Evolutionary conservation across 2,888 invertebrate genomes (phyloP).

Genomic region (Drosophila stalkeri): DNA sequence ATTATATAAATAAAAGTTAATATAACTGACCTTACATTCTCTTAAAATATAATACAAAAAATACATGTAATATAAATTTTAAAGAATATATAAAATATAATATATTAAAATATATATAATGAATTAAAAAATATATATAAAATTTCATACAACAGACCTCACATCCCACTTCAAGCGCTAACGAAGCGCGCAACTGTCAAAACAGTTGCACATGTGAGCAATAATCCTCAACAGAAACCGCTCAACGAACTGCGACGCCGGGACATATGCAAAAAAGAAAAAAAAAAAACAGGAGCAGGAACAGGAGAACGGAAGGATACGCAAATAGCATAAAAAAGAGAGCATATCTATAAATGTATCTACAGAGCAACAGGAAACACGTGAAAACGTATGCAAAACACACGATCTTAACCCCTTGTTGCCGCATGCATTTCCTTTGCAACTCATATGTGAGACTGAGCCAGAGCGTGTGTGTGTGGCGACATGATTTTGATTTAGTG

Average conservation of each 20-base stretch:
- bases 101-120: not conserved
- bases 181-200: conserved; percentile 82
- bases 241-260: conserved; percentile 59
- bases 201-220: conserved; percentile 71
- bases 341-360: conserved; percentile 12
- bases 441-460: conserved; percentile 17
- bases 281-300: conserved; percentile 30
- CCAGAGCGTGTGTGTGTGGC: conserved; percentile 30
- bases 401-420: conserved; percentile 75
- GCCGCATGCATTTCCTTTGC: conserved; percentile 57
- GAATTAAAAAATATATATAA: not conserved
- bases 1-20: no score
- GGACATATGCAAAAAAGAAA: conserved; percentile 56
- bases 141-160: not conserved
- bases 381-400: conserved; percentile 80
- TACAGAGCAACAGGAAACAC: conserved; percentile 48
- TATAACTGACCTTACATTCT: no score
- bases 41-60: no score
- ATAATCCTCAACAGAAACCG: conserved; percentile 32
- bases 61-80: no score
- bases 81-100: not conserved
- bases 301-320: conserved; percentile 75
- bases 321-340: conserved; percentile 64
- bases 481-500: conserved; percentile 73
- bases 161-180: conserved; percentile 40